These are phyloP conservation scores for Amphipyra berbera DNA, from an alignment of 2,888 invertebrate species.

Conservation along the genomic window DNA sequence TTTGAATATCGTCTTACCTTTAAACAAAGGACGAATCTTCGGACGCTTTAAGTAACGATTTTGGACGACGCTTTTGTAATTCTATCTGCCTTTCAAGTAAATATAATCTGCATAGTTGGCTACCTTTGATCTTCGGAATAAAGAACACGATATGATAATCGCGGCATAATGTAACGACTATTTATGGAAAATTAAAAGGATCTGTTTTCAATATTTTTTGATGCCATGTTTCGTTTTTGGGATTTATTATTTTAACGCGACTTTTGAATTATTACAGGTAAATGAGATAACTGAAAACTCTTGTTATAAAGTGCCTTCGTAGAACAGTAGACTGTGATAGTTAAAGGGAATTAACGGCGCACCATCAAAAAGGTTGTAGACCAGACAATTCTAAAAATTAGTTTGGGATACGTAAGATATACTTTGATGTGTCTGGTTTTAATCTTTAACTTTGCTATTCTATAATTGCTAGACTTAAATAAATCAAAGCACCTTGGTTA, in stretches of 20 bases:
- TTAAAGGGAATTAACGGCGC: not conserved
- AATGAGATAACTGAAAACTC: not conserved
- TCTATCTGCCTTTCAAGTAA: constrained; percentile 54
- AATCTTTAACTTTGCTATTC: no score
- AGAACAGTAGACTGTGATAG: not conserved
- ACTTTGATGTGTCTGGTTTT: no score
- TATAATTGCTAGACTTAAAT: no score
- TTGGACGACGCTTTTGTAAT: constrained; percentile 54
- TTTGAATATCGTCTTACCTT: constrained; percentile 63
- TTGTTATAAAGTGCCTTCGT: not conserved
- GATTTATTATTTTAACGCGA: not conserved
- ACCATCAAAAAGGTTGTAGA: no score
- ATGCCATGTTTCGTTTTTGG: not conserved
- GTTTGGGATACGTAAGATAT: no score
- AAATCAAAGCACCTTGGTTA: not conserved
- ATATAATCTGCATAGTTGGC: constrained; percentile 55
- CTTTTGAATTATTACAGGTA: not conserved
- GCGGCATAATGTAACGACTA: constrained; percentile 15
- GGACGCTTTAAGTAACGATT: constrained; percentile 54
- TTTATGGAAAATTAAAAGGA: constrained; percentile 19
- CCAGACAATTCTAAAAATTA: no score
- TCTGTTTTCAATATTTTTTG: constrained; percentile 19
- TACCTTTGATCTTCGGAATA: constrained; percentile 49
- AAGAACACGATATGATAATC: constrained; percentile 47
- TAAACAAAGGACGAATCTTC: constrained; percentile 52